Evolutionary conservation across 2,113 vertebrate genomes (phyloP), one percentile per base, ranked within the genome.

Genomic region (Scomber colias): DNA sequence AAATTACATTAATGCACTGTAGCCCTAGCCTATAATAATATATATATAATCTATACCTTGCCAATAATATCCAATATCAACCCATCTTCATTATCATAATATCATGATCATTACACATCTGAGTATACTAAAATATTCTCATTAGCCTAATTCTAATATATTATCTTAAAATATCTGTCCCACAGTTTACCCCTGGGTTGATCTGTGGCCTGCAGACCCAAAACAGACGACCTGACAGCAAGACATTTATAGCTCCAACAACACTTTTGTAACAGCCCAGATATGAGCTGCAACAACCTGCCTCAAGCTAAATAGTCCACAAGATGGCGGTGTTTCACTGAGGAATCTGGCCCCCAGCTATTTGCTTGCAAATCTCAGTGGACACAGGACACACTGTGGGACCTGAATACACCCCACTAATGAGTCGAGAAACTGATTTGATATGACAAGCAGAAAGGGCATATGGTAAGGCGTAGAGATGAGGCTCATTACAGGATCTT

Each of bases 321-420:
- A 14, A 56, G 93, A 76, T 88, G 91, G 91, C 88, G 65, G 49
- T 90, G 50, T 92, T 93, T 86, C 54, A 56, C 48, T 56, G 68
- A 68, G 13, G 16, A 70, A 72, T 1, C n/a, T 3, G 48, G 1
- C 75, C 65, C 8, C 5, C 60, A 67, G 70, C 69, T 69, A 49
- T 71, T 68, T 19, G 46, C 21, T n/a, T 15, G 11, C 56, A 57
- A 59, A 15, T 51, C 70, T 72, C 40, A 24, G 44, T 82, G 70
- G 82, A 81, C 62, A 12, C 51, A 51, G 14, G 59, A 51, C 24
- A 61, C 40, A 56, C 72, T 7, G 55, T 9, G 35, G 53, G 68
- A 72, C 78, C 48, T 64, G 56, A 79, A 55, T 81, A 44, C 59
- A 45, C 44, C 62, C 31, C 54, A 55, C 64, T 24, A 83, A 78